phyloP scores from a whole-genome alignment of 37 sponge, comb jelly and placozoan genomes.

The Axinella damicornis region DNA sequence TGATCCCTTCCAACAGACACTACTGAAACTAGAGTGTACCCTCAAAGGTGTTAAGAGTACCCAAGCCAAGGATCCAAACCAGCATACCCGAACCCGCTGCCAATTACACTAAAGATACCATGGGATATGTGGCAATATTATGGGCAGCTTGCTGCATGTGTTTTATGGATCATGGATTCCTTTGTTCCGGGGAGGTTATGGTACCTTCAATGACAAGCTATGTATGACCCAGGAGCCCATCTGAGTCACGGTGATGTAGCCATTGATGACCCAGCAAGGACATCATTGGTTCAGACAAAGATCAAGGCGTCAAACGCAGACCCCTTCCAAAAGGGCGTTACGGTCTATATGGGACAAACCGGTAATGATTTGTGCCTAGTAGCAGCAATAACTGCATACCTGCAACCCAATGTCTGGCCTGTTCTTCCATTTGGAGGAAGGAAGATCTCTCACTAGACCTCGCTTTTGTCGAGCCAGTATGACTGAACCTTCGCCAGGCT shows the following conservation, averaged over 20 bases:
- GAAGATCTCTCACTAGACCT: neutral
- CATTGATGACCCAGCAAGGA: neutral
- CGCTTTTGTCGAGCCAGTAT: conserved; percentile 8
- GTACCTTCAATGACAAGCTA: conserved; percentile 10
- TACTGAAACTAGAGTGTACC: conserved; percentile 15
- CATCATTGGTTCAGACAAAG: neutral
- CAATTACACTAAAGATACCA: conserved; percentile 16
- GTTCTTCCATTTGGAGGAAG: neutral
- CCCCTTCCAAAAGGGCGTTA: conserved; percentile 26
- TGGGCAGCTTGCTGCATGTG: conserved; percentile 43
- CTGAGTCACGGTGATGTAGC: conserved; percentile 14
- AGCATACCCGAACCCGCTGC: neutral
- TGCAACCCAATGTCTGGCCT: conserved; percentile 10
- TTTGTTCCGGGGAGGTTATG: conserved; percentile 26
- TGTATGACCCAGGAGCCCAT: conserved; percentile 28
- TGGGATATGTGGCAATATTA: conserved; percentile 3
- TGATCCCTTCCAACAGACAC: neutral
- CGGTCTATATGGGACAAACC: conserved; percentile 9
- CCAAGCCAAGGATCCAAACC: conserved; percentile 3
- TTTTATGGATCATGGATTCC: conserved; percentile 10
- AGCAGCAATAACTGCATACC: conserved; percentile 25
- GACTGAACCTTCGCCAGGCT: neutral
- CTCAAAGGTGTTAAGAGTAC: conserved; percentile 15
- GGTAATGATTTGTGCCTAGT: conserved; percentile 26
- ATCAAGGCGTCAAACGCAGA: conserved; percentile 32